A percentile compares a stretch with the other conserved stretches of the same genome.
Evolutionary conservation across 1,140 invertebrate genomes (phyloP).

Genomic region (Aphidius gifuensis): DNA sequence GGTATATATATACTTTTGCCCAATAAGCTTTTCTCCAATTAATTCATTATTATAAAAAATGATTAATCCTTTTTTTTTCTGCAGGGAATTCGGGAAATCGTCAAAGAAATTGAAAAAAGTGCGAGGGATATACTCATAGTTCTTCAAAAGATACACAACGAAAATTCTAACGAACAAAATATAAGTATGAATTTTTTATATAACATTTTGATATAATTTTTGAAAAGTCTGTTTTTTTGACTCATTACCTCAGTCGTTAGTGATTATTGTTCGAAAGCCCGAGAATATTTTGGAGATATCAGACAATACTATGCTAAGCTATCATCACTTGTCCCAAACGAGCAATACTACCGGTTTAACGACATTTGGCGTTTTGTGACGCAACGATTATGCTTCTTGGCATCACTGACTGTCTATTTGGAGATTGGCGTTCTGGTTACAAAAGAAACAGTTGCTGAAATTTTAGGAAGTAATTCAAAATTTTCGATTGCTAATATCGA

Average conservation of each 20-base stretch:
- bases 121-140: constrained; percentile 66
- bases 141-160: constrained; percentile 72
- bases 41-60: too few species aligned
- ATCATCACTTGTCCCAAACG: constrained; percentile 59
- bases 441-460: constrained; percentile 72
- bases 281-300: constrained; percentile 60
- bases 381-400: constrained; percentile 74
- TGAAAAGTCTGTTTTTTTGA: background rate
- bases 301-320: constrained; percentile 60
- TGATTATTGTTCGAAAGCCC: constrained; percentile 58
- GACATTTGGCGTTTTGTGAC: constrained; percentile 84
- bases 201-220: background rate
- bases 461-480: constrained; percentile 66
- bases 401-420: constrained; percentile 76
- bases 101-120: constrained; percentile 68
- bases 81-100: constrained; percentile 66
- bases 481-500: background rate
- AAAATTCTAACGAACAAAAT: constrained; percentile 59
- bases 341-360: constrained; percentile 75
- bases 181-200: constrained; percentile 35
- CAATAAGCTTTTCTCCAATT: too few species aligned
- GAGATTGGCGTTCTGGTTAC: constrained; percentile 71
- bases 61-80: constrained; percentile 30
- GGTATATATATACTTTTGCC: too few species aligned
- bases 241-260: constrained; percentile 53